phyloP scores from a whole-genome alignment of 2,113 vertebrate species.

The Heteronetta atricapilla region DNA sequence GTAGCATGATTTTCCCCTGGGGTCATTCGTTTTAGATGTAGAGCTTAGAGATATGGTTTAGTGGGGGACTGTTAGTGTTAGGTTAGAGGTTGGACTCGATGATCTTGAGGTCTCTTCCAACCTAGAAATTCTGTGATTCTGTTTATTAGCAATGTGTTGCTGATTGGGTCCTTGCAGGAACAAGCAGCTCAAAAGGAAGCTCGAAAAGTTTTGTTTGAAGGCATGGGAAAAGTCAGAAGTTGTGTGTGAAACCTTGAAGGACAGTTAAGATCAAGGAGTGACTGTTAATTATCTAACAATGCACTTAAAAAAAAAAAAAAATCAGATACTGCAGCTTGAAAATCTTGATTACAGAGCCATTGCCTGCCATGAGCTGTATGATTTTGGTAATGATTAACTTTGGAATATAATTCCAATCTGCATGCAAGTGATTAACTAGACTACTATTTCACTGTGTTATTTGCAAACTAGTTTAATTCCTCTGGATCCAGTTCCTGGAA shows the following conservation, averaged over 20 bases:
- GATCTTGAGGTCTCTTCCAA: no score
- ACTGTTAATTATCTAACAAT: background rate
- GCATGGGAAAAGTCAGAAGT: background rate
- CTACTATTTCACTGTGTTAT: background rate
- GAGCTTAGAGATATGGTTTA: no score
- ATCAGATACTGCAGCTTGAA: background rate
- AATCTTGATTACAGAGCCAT: background rate
- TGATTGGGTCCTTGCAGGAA: background rate
- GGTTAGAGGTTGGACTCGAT: no score
- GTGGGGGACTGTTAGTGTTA: no score
- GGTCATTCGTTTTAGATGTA: background rate
- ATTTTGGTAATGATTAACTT: background rate
- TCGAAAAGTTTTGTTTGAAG: background rate
- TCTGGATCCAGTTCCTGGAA: background rate
- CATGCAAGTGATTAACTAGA: background rate
- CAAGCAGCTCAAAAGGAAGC: background rate
- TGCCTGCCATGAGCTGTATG: background rate
- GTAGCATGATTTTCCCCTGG: background rate
- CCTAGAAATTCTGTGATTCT: no score
- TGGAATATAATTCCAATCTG: background rate
- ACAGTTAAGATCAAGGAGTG: background rate
- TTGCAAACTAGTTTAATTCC: background rate
- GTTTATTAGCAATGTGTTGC: fast-evolving
- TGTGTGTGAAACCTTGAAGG: background rate
- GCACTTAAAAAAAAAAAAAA: background rate